Evolutionary conservation across 92 coral and sea anemone species (phyloP), one percentile per base, ranked within the genome.

Genomic region (Epizoanthus rinbou): DNA sequence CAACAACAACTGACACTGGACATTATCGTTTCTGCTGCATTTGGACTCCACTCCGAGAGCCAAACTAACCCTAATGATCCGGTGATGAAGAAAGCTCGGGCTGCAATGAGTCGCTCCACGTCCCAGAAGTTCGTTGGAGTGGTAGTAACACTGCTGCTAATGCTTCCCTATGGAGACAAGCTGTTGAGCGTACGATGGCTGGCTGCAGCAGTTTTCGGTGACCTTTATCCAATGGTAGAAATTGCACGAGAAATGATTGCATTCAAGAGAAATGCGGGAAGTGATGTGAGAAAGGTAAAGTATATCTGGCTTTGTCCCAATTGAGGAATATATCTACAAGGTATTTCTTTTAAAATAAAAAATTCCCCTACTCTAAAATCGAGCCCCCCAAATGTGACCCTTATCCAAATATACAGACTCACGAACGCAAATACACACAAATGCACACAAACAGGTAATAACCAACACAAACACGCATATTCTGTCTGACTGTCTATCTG

Each of bases 51-150:
- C 59, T 86, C 92, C 15, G 86, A 85, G 25, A 84, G 89, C 56
- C 92, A 89, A 57, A 89, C 89, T 3, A 75, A 89, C 75, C 86
- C 89, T n/a, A 65, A 89, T 75, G 92, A 89, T 69, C 87, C 92
- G 14, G 53, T 81, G 35, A 86, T 76, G 65, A 54, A 47, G 57
- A 67, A 81, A 81, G 89, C 78, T 18, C 62, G 86, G 13, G 86
- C 72, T 19, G 86, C 86, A 47, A 57, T 86, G 69, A 47, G 53
- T 47, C 53, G 53, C 53, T 6, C 53, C 53, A 10, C 53, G 11
- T 47, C 53, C 1, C 53, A 47, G 53, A 47, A 47, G 53, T 3
- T 47, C 53, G 6, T 47, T 47, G 53, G 7, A 47, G 53, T 76
- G 24, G 3, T 82, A 3, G n/a, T 37, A 3, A 47, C 73, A 6